phyloP scores from a whole-genome alignment of 1,140 invertebrate genomes.

The Thaumatotibia leucotreta region DNA sequence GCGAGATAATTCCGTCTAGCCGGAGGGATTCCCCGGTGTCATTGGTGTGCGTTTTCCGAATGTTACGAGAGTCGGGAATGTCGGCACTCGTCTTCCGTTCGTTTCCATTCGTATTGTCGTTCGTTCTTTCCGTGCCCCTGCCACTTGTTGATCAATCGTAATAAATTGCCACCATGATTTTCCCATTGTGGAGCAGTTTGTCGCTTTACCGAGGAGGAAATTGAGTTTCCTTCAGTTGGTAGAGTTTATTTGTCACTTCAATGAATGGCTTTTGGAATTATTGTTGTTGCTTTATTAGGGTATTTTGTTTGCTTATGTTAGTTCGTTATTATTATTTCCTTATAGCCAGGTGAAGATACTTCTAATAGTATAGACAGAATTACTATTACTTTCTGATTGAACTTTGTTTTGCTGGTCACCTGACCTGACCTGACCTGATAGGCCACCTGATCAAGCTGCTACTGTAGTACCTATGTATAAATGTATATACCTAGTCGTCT shows the following conservation, averaged over 20 bases:
- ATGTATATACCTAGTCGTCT: no score
- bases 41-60: conserved; percentile 73
- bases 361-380: no score
- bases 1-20: conserved; percentile 74
- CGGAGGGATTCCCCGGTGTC: conserved; percentile 73
- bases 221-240: conserved; percentile 68
- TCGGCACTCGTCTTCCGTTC: conserved; percentile 37
- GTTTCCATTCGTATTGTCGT: conserved; percentile 31
- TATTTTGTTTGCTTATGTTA: neutral
- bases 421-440: no score
- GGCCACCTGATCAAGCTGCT: no score
- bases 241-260: conserved; percentile 60
- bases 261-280: conserved; percentile 32
- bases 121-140: conserved; percentile 65
- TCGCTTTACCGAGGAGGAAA: conserved; percentile 72
- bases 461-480: no score
- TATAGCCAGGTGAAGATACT: no score
- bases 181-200: conserved; percentile 73
- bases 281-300: conserved; percentile 18
- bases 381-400: no score
- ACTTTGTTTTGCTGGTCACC: no score
- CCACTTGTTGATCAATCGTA: conserved; percentile 75
- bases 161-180: conserved; percentile 74
- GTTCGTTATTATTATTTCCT: no score
- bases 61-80: conserved; percentile 55